Conservation (phyloP, 2,113 vertebrate species). For the Hemichromis elongatus region DNA sequence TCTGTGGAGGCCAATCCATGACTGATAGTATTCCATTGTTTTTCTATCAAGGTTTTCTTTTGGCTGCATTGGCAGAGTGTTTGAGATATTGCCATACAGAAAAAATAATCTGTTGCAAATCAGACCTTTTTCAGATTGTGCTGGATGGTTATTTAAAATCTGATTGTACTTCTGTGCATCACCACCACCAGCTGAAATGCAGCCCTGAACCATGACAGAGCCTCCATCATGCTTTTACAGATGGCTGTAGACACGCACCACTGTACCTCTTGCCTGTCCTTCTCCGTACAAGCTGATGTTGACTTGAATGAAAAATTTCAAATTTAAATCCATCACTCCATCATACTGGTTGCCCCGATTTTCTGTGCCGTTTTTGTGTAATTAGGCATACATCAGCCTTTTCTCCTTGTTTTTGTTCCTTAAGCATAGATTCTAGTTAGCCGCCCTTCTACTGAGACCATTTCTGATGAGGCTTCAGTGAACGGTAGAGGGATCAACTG, state of each 20-base stretch:
- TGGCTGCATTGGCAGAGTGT: not conserved
- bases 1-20: not conserved
- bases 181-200: not conserved
- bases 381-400: not conserved
- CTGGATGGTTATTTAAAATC: not conserved
- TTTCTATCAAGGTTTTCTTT: not conserved
- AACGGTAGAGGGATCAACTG: not conserved
- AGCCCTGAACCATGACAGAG: not conserved
- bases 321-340: not conserved
- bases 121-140: not conserved
- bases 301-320: not conserved
- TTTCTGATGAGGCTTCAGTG: not conserved
- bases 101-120: not conserved
- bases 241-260: not conserved
- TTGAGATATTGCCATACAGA: not conserved
- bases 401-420: not conserved
- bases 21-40: not conserved
- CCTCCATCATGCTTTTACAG: not conserved
- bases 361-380: not conserved
- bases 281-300: not conserved
- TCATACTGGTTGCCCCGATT: not conserved
- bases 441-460: not conserved
- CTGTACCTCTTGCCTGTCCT: not conserved
- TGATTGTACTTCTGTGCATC: not conserved
- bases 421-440: not conserved